phyloP scores from a whole-genome alignment of 2,888 invertebrate genomes.

The Eupithecia exiguata region DNA sequence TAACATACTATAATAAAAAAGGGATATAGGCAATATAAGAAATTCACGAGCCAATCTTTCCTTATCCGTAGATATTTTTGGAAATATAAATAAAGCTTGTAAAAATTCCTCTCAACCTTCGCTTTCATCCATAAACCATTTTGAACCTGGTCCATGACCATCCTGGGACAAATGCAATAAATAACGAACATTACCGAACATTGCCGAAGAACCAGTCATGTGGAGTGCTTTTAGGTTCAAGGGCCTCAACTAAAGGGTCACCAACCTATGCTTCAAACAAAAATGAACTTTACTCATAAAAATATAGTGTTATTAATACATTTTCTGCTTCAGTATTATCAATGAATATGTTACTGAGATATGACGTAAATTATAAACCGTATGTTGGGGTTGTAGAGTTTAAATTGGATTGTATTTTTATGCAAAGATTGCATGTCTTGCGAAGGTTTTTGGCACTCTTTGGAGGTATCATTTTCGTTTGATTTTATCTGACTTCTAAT shows the following conservation, averaged over 20 bases:
- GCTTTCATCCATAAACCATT: slow-evolving; percentile 27
- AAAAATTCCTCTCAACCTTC: slow-evolving; percentile 17
- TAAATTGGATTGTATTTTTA: background rate
- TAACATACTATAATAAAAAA: no score
- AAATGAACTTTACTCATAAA: slow-evolving; percentile 17
- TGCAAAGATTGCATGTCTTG: background rate
- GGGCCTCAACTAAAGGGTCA: slow-evolving; percentile 41
- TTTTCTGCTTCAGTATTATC: background rate
- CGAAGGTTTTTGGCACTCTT: background rate
- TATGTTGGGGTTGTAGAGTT: background rate
- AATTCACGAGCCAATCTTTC: background rate
- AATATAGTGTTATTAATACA: background rate
- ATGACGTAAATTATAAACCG: background rate
- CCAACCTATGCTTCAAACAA: background rate
- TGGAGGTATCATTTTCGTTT: background rate
- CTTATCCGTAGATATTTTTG: background rate
- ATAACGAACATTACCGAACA: slow-evolving; percentile 22
- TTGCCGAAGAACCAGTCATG: slow-evolving; percentile 19
- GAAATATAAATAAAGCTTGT: background rate
- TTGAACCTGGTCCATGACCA: slow-evolving; percentile 26
- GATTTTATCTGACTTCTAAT: slow-evolving; percentile 1
- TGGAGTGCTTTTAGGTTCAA: slow-evolving; percentile 37
- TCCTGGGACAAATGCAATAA: slow-evolving; percentile 25
- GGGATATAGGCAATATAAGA: no score
- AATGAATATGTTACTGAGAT: background rate